Conservation (phyloP, 2,113 vertebrate species). For the Poicephalus gulielmi region DNA sequence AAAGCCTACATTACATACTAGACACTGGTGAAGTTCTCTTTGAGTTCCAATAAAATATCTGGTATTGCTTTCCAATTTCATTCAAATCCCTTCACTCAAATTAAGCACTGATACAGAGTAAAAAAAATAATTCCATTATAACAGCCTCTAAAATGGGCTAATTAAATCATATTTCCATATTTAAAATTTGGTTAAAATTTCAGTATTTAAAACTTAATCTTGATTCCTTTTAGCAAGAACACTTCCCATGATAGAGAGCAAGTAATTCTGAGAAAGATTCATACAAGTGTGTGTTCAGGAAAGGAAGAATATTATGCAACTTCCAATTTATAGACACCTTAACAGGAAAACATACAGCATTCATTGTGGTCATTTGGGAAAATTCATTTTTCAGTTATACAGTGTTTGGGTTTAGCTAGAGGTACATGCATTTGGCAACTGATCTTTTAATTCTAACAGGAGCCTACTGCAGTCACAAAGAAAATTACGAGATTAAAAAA, state of each 20-base stretch:
- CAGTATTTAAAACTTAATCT: background rate
- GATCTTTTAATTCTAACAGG: background rate
- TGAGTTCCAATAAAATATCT: background rate
- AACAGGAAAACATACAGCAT: background rate
- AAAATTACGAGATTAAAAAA: background rate
- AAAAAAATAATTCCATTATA: background rate
- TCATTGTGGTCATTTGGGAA: background rate
- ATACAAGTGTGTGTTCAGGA: rapidly evolving
- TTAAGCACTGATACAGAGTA: background rate
- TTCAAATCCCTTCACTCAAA: background rate
- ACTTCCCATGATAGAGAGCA: background rate
- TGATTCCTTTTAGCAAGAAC: background rate
- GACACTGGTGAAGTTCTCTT: background rate
- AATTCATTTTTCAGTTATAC: background rate
- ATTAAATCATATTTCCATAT: background rate
- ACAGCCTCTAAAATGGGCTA: background rate
- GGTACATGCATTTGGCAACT: rapidly evolving
- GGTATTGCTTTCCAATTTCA: background rate
- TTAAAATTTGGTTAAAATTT: too few species aligned
- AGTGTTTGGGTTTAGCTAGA: background rate
- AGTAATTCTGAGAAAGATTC: background rate
- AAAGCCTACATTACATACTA: background rate
- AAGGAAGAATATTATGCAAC: background rate
- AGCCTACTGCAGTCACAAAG: background rate
- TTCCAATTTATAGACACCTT: background rate